Conservation (phyloP, 2,113 vertebrate genomes). For the Collichthys lucidus region DNA sequence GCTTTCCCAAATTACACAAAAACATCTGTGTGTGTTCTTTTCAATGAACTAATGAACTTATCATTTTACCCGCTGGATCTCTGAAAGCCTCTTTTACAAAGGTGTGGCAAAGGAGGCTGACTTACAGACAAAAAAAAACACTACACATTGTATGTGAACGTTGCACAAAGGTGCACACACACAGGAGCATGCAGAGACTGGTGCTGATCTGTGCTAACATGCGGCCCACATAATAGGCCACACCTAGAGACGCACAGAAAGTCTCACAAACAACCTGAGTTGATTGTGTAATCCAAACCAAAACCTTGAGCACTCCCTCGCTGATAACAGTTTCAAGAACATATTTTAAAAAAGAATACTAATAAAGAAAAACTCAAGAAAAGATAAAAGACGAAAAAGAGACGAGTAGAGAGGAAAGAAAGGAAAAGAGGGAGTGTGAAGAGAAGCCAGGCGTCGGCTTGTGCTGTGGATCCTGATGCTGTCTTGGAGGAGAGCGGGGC, state of each 20-base stretch:
- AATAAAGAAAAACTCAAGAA: no score
- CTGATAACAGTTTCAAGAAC: not conserved
- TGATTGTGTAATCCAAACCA: not conserved
- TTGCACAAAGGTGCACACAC: not conserved
- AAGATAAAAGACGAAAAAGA: not conserved
- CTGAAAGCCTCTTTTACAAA: not conserved
- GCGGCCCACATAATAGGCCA: not conserved
- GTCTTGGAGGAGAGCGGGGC: conserved; percentile 41
- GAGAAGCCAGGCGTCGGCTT: conserved; percentile 35
- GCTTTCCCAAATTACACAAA: no score
- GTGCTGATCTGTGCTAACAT: conserved; percentile 23
- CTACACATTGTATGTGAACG: conserved; percentile 1
- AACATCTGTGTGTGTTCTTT: not conserved
- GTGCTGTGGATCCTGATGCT: conserved; percentile 56
- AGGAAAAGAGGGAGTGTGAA: not conserved
- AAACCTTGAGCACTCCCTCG: not conserved
- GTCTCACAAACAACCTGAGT: not conserved
- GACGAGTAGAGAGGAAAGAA: not conserved
- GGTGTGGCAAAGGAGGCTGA: not conserved
- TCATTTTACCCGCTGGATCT: not conserved
- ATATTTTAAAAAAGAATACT: not conserved
- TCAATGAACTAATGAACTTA: not conserved
- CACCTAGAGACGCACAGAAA: conserved; percentile 23
- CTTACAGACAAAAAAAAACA: conserved; percentile 11
- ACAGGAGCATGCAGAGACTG: conserved; percentile 37